Evolutionary conservation across 2,113 vertebrate species (phyloP).

Genomic region (Polyodon spathula): DNA sequence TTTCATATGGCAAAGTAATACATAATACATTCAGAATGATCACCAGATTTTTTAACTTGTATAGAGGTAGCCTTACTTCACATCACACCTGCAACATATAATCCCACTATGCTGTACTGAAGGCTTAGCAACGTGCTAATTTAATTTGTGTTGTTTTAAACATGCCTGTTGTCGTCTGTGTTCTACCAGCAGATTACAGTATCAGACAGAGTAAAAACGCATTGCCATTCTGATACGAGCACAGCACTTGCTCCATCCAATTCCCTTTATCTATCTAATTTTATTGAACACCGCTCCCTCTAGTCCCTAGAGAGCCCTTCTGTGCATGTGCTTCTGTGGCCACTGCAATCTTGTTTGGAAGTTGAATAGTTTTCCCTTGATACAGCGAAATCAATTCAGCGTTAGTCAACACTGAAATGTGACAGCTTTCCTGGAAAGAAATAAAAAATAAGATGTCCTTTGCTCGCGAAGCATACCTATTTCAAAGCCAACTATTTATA

Average conservation of each 20-base stretch:
- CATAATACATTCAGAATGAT: too few species aligned
- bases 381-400: background rate
- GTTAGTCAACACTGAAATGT: conserved; percentile 1
- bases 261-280: conserved; percentile 12
- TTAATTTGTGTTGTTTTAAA: background rate
- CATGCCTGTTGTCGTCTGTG: background rate
- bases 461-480: background rate
- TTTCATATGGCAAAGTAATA: too few species aligned
- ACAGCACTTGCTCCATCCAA: background rate
- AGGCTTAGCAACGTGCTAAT: background rate
- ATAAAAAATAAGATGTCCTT: background rate
- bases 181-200: background rate
- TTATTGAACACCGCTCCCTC: conserved; percentile 1
- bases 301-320: background rate
- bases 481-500: background rate
- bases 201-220: too few species aligned
- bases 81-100: too few species aligned
- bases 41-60: too few species aligned
- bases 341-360: conserved; percentile 6
- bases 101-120: background rate
- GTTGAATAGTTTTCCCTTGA: background rate
- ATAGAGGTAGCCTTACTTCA: too few species aligned
- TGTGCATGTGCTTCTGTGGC: background rate
- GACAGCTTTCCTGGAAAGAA: background rate
- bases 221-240: conserved; percentile 9